phyloP scores from a whole-genome alignment of 2,797 vertebrate genomes.

The Xiphorhynchus erythropygius region DNA sequence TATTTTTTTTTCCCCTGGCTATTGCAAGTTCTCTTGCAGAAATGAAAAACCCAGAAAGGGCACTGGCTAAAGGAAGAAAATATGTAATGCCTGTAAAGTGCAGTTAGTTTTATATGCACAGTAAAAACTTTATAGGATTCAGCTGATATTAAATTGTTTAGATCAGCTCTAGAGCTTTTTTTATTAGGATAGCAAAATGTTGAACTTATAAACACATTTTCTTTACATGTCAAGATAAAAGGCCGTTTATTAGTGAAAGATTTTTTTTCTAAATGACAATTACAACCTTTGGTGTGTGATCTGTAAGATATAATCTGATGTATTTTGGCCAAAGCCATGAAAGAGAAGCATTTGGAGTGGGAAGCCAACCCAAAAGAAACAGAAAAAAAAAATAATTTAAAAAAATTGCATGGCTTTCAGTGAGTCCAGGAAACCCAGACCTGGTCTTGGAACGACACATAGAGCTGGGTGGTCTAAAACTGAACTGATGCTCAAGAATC shows the following conservation, averaged over 20 bases:
- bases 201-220: conserved; percentile 35
- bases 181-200: conserved; percentile 11
- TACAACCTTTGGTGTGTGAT: not conserved
- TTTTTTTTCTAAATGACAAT: not conserved
- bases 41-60: not conserved
- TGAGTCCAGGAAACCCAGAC: conserved; percentile 1
- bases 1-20: not conserved
- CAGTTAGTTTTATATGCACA: not conserved
- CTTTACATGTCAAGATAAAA: conserved; percentile 40
- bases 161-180: conserved; percentile 17
- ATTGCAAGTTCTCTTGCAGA: not conserved
- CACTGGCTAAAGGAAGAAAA: not conserved
- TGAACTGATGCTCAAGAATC: not conserved
- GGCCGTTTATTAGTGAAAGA: not conserved
- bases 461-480: conserved; percentile 51
- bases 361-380: not conserved
- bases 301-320: conserved; percentile 16
- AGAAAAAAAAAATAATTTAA: not conserved
- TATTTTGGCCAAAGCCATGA: not conserved
- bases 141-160: conserved; percentile 6
- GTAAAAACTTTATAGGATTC: conserved; percentile 22
- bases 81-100: not conserved
- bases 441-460: not conserved
- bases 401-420: not conserved
- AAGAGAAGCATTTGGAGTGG: not conserved